Conservation (phyloP, 2,113 vertebrate genomes). For the Stegostoma tigrinum region DNA sequence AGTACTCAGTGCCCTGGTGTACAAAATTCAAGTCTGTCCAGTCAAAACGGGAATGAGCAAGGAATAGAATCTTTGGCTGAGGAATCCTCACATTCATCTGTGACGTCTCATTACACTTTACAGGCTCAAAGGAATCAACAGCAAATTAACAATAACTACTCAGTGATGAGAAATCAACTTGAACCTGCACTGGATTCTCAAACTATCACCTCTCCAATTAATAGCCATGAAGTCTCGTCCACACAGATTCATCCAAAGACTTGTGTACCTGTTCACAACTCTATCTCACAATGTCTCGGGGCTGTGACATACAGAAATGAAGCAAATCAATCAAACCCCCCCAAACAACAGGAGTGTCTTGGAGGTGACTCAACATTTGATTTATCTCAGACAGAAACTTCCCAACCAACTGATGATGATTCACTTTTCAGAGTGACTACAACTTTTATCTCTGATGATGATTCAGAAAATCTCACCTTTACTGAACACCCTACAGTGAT, state of each 20-base stretch:
- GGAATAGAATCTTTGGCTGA: background rate
- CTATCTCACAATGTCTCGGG: background rate
- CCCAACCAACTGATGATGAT: background rate
- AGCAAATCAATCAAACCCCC: background rate
- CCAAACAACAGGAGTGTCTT: background rate
- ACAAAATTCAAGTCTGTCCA: background rate
- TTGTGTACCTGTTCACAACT: background rate
- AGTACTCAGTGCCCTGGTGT: background rate
- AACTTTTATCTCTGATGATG: conserved; percentile 45
- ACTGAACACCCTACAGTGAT: conserved; percentile 40
- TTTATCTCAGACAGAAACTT: background rate
- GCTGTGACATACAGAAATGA: background rate
- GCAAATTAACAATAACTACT: background rate
- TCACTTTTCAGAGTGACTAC: conserved; percentile 50
- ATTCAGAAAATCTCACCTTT: conserved; percentile 38
- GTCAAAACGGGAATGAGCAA: background rate
- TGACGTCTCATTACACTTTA: background rate
- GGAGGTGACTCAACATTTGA: background rate
- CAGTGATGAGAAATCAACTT: background rate
- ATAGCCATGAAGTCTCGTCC: background rate
- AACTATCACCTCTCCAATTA: background rate
- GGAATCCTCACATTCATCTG: background rate
- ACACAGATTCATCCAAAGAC: background rate
- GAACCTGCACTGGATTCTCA: background rate
- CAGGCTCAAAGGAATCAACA: background rate